Percentiles rank a stretch among this genome's conserved stretches.
Evolutionary conservation across 2,888 invertebrate species (phyloP).

Genomic region (Cataglyphis albicans): DNA sequence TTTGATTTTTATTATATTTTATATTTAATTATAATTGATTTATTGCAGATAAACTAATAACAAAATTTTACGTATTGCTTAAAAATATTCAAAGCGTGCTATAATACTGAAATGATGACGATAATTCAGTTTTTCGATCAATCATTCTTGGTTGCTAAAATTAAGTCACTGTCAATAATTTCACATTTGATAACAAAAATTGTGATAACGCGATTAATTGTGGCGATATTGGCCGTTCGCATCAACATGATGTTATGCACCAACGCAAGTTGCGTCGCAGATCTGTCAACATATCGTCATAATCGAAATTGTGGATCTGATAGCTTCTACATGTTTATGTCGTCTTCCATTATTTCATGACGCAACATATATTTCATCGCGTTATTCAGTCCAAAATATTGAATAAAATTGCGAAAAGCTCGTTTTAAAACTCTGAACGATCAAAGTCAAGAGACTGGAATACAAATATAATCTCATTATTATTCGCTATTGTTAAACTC

Average conservation of each 20-base stretch:
- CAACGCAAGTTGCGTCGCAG: constrained; percentile 1
- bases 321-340: not conserved
- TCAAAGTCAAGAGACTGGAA: constrained; percentile 19
- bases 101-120: not conserved
- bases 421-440: constrained; percentile 20
- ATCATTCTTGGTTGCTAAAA: not conserved
- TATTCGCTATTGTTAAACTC: constrained; percentile 29
- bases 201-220: constrained; percentile 11
- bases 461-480: constrained; percentile 35
- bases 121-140: constrained; percentile 9
- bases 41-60: not conserved
- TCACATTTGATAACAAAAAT: not conserved
- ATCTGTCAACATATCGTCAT: constrained; percentile 14
- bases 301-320: constrained; percentile 8
- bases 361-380: not conserved
- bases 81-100: constrained; percentile 18
- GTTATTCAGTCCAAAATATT: not conserved
- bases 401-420: not conserved
- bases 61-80: not conserved
- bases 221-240: not conserved
- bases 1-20: not conserved
- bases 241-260: constrained; percentile 21
- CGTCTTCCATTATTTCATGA: not conserved
- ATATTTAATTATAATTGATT: not conserved
- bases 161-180: constrained; percentile 18